Conservation (phyloP, 2,797 vertebrate genomes). For the Gymnothorax reevesii region DNA sequence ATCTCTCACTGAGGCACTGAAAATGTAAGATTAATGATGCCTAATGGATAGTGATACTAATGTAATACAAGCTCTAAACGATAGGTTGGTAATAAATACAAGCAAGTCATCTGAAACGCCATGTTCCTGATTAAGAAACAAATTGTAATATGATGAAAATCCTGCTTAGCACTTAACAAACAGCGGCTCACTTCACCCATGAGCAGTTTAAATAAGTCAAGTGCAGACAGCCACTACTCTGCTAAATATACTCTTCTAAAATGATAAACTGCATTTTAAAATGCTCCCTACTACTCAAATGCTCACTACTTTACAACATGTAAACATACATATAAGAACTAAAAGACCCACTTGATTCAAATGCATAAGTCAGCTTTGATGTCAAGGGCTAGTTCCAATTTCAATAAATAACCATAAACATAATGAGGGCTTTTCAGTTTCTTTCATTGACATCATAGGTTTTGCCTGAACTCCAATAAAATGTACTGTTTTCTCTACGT, state of each 20-base stretch:
- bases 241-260: neutral
- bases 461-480: neutral
- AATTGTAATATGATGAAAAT: constrained; percentile 1
- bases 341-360: neutral
- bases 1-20: constrained; percentile 21
- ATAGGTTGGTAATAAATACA: constrained; percentile 18
- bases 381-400: neutral
- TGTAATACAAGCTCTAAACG: constrained; percentile 14
- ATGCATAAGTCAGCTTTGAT: neutral
- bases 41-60: constrained; percentile 28
- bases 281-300: neutral
- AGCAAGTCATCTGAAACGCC: neutral
- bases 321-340: neutral
- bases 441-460: neutral
- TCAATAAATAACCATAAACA: too few species aligned
- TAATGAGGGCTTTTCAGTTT: neutral
- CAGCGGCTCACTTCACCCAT: neutral
- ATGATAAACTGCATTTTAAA: neutral
- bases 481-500: too few species aligned
- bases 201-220: neutral
- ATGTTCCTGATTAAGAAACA: neutral
- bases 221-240: neutral
- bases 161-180: neutral
- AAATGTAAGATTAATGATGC: constrained; percentile 29
- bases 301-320: neutral